Conservation (phyloP, 2,888 invertebrate genomes). For the Dicyrtomina minuta region DNA sequence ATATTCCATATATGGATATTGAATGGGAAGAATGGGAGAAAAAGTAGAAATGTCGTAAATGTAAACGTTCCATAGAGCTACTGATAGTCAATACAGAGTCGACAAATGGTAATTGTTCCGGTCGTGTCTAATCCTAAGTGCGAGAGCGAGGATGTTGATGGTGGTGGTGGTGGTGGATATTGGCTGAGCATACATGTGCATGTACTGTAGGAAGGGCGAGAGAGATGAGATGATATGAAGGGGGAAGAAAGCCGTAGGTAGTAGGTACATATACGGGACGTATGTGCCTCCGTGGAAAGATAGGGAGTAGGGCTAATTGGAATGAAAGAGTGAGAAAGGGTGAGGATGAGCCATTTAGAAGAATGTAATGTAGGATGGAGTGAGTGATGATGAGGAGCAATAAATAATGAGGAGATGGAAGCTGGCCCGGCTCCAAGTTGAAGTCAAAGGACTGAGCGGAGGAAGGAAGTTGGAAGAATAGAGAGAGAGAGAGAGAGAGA, state of each 20-base stretch:
- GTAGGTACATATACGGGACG: too few relatives aligned
- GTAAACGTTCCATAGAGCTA: too few relatives aligned
- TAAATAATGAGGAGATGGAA: constrained; percentile 32
- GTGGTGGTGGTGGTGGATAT: not conserved
- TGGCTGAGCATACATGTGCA: not conserved
- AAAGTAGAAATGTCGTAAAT: too few relatives aligned
- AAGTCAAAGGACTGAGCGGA: not conserved
- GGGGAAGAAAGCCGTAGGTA: too few relatives aligned
- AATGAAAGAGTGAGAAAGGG: constrained; percentile 28
- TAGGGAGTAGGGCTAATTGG: constrained; percentile 19
- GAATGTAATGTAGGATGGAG: constrained; percentile 25
- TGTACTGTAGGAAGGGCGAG: not conserved
- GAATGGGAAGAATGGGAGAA: too few relatives aligned
- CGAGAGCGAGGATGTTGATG: not conserved
- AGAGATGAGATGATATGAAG: not conserved
- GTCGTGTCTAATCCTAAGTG: not conserved
- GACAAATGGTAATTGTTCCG: constrained; percentile 17
- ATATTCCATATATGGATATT: too few relatives aligned
- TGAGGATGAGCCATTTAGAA: constrained; percentile 26
- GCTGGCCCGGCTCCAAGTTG: constrained; percentile 26
- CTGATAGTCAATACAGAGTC: not conserved
- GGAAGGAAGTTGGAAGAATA: not conserved
- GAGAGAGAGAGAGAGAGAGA: not conserved
- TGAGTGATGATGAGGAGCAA: constrained; percentile 28
- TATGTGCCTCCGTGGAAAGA: too few relatives aligned